Evolutionary conservation across 1,140 invertebrate species (phyloP), one percentile per base, ranked within the genome.

Genomic region (Euglossa dilemma): DNA sequence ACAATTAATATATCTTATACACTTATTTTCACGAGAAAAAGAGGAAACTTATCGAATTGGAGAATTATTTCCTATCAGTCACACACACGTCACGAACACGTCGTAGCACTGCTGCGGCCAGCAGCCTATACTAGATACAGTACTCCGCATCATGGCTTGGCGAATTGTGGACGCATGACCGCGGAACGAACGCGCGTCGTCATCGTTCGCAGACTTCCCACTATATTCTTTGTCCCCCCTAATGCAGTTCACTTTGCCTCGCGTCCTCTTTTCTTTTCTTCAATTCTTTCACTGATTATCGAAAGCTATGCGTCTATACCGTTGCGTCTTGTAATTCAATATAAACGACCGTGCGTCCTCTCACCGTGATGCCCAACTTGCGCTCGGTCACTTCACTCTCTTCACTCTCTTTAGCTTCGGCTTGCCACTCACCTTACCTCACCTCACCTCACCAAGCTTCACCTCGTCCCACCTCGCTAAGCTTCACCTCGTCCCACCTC

Each of bases 371-470:
- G 54, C 73, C 50, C 28, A 20, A 54, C 50, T 64, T 74, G 72
- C 76, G 82, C 63, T 88, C 85, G 88, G 84, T 85, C 87, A 87
- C 87, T 90, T 90, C 77, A 87, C 90, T 89, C 85, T 77, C 81
- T 80, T 77, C 73, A 66, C 70, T 82, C 74, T 63, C 61, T 77
- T 61, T 74, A 50, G 69, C 63, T 61, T 76, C 59, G 56, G 43
- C 56, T 86, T 56, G 71, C 74, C 75, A 36, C 83, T 71, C 80
- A 45, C 73, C 71, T 74, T 54, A 45, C 70, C 71, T 84, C 54
- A 63, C 70, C 52, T 57, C 63, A 54, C 81, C 82, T 25, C 67
- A 57, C 71, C n/a, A 59, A 61, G 75, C 69, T 80, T 45, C 82
- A 25, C 75, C 54, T 70, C 63, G 66, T 36, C 52, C 50, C 63